These are phyloP conservation scores for Synergus umbraculus DNA, from an alignment of 2,888 invertebrate species.

Conservation along the genomic window DNA sequence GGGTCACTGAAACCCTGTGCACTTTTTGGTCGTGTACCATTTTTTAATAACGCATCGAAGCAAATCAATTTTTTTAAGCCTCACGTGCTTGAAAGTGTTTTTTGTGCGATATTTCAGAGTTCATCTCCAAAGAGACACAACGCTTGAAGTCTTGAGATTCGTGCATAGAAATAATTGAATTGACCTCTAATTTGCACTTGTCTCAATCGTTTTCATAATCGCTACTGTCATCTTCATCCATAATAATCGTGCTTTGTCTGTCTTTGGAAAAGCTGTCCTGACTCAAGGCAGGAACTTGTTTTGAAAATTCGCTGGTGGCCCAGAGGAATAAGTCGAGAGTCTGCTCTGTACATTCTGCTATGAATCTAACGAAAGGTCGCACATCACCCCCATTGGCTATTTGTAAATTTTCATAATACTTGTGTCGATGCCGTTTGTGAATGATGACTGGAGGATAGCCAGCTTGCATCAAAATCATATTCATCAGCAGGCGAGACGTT, in stretches of 20 bases:
- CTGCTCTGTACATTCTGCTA: slow-evolving; percentile 94
- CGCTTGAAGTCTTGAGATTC: not conserved
- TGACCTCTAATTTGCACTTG: not conserved
- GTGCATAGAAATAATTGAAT: not conserved
- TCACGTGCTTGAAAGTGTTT: not conserved
- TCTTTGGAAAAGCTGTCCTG: slow-evolving; percentile 68
- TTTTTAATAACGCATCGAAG: not conserved
- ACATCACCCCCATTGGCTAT: slow-evolving; percentile 96
- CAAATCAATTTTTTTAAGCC: not conserved
- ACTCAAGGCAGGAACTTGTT: slow-evolving; percentile 84
- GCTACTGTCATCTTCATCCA: slow-evolving; percentile 61
- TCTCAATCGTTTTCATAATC: slow-evolving; percentile 66
- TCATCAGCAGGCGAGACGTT: slow-evolving; percentile 96
- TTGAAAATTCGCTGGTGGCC: slow-evolving; percentile 87
- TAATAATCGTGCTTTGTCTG: slow-evolving; percentile 63
- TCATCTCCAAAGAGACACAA: not conserved
- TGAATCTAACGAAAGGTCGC: slow-evolving; percentile 96
- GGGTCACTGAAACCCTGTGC: not conserved
- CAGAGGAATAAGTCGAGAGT: slow-evolving; percentile 92
- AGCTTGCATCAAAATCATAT: slow-evolving; percentile 95
- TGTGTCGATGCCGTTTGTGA: slow-evolving; percentile 89
- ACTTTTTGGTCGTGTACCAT: not conserved
- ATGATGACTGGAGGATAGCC: slow-evolving; percentile 98
- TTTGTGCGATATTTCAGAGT: slow-evolving; percentile 1
- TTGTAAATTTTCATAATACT: slow-evolving; percentile 93